Evolutionary conservation across 2,797 vertebrate genomes (phyloP).

Genomic region (Anguilla megastoma): DNA sequence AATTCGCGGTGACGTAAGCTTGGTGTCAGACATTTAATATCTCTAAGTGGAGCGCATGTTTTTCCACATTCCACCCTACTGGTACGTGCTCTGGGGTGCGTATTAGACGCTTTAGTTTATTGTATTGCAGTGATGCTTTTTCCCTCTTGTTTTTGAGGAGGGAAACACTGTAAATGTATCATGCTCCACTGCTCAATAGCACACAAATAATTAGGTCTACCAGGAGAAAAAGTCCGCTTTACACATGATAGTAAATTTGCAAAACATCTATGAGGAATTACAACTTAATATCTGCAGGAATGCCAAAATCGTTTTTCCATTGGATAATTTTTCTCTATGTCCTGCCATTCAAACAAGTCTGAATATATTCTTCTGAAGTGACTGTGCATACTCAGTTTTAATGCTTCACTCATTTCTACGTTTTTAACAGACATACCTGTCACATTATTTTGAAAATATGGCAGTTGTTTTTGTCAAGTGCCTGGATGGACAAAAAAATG

Average conservation of each 20-base stretch:
- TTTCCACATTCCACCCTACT: background rate
- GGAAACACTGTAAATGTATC: background rate
- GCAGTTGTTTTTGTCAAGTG: background rate
- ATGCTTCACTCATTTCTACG: background rate
- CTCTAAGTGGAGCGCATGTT: constrained; percentile 39
- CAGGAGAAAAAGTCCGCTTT: background rate
- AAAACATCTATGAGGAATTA: background rate
- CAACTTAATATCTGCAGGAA: background rate
- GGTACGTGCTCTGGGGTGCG: constrained; percentile 39
- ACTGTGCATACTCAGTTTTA: background rate
- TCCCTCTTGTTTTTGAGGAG: background rate
- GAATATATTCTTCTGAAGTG: background rate
- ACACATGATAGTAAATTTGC: background rate
- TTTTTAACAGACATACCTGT: background rate
- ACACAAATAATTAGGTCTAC: background rate
- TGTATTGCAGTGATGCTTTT: too few species aligned
- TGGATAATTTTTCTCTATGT: background rate
- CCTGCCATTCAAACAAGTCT: background rate
- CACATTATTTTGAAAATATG: background rate
- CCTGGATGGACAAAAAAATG: background rate
- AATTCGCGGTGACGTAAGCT: constrained; percentile 49
- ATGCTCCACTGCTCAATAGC: background rate
- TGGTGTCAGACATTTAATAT: constrained; percentile 44
- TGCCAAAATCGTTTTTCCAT: background rate
- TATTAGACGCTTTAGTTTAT: constrained; percentile 25